Base-by-base conservation (phyloP, 2,797 vertebrate genomes). In the Siniperca undulata region DNA sequence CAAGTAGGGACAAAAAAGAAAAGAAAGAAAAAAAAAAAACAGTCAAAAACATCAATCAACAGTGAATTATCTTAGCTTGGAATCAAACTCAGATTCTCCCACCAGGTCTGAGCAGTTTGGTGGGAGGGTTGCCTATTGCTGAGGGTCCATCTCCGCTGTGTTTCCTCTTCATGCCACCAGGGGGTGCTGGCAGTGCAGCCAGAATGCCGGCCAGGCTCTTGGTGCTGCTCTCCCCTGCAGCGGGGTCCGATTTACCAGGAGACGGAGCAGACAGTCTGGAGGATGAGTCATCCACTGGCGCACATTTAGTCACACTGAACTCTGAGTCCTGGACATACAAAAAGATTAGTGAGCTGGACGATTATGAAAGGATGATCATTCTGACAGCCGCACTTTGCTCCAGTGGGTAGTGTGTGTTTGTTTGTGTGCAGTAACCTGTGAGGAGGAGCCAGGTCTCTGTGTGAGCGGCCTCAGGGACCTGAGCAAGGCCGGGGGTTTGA, bases 161-260 rank as follows among this genome's bases (percentile, higher is more conserved):
- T 62, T 96, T 97, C 94, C 97, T 96, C 94, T 97, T 97, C 59
- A 96, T 85, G 87, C 93, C 90, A 89, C 93, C 84, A 55, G 93
- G 76, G 22, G 93, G 82, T 0, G 91, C 86, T 5, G 95, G 95
- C 67, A 96, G 93, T 5, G 81, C 84, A 27, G 96, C 95, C 48
- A 97, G 91, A 53, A 97, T 77, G 2, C 85, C 65, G 53, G 94
- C 94, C 86, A 97, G 88, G 59, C 93, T 95, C 85, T 96, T 97
- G 70, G 87, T 85, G 89, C 81, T 76, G 60, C 82, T 76, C 53
- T 96, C 95, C 70, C 92, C 95, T 52, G 85, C 91, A 75, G 91
- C 83, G 0, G 82, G 77, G 70, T 96, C 94, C n/a, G 86, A 74
- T 80, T 94, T 82, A 36, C 90, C 27, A 0, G 81, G 60, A 64